These are phyloP conservation scores for Aeoliscus strigatus DNA, from an alignment of 2,797 vertebrate species.

Conservation along the genomic window DNA sequence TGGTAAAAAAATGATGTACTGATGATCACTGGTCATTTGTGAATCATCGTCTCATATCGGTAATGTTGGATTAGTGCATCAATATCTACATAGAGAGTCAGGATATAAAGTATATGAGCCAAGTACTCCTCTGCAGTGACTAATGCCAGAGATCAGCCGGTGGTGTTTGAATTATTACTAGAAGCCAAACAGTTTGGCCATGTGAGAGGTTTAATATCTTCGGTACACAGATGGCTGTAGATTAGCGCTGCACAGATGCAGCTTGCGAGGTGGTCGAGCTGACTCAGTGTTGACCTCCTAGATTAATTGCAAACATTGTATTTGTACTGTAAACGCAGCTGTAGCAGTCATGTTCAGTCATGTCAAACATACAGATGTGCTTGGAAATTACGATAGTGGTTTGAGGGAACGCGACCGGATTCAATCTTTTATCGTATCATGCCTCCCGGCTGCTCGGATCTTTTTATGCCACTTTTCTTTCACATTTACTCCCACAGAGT, in stretches of 20 bases:
- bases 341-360: too few relatives aligned
- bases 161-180: slow-evolving; percentile 29
- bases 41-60: too few relatives aligned
- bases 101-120: too few relatives aligned
- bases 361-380: slow-evolving; percentile 19
- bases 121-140: not conserved
- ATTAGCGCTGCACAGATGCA: slow-evolving; percentile 22
- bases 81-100: too few relatives aligned
- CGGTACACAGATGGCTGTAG: slow-evolving; percentile 41
- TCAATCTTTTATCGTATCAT: too few relatives aligned
- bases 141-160: slow-evolving; percentile 11
- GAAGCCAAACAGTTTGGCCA: slow-evolving; percentile 30
- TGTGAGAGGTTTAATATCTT: slow-evolving; percentile 37
- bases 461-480: too few relatives aligned
- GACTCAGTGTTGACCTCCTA: slow-evolving; percentile 38
- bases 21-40: too few relatives aligned
- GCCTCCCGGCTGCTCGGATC: too few relatives aligned
- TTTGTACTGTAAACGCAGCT: not conserved
- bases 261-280: not conserved
- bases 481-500: too few relatives aligned
- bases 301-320: slow-evolving; percentile 48
- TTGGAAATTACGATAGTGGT: slow-evolving; percentile 15
- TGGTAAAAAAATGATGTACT: too few relatives aligned
- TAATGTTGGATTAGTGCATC: too few relatives aligned
- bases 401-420: slow-evolving; percentile 8